Conservation (phyloP, 2,113 vertebrate species). For the Cromileptes altivelis region DNA sequence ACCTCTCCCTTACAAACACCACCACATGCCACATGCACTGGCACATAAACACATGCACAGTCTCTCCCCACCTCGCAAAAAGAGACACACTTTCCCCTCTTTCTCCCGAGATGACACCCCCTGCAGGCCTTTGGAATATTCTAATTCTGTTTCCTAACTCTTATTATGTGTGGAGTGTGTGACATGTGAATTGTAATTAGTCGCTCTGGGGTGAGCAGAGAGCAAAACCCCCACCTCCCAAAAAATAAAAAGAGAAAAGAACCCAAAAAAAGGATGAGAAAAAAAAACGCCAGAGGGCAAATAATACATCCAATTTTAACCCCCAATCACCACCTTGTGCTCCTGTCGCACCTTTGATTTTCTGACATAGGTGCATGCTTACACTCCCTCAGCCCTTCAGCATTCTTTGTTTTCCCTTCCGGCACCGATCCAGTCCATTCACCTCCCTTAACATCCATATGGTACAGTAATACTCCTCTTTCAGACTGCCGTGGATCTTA, state of each 20-base stretch:
- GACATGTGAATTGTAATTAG: conserved; percentile 87
- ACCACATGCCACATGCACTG: conserved; percentile 58
- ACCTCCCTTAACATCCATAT: conserved; percentile 3
- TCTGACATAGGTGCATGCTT: conserved; percentile 40
- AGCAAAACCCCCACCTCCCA: conserved; percentile 55
- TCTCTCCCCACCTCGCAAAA: neutral
- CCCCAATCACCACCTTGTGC: conserved; percentile 58
- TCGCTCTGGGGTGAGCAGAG: conserved; percentile 81
- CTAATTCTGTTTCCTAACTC: conserved; percentile 81
- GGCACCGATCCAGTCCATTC: conserved; percentile 37
- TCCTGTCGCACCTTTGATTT: conserved; percentile 53
- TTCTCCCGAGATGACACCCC: conserved; percentile 80
- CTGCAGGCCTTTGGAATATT: conserved; percentile 83
- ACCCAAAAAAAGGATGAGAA: neutral
- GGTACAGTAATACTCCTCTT: conserved; percentile 22
- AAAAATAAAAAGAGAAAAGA: conserved; percentile 13
- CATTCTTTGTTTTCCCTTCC: conserved; percentile 56
- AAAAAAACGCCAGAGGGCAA: conserved; percentile 67
- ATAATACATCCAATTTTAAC: conserved; percentile 67
- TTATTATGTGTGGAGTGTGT: conserved; percentile 81
- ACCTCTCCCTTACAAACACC: conserved; percentile 54
- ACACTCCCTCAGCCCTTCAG: conserved; percentile 35
- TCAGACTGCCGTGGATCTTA: conserved; percentile 51
- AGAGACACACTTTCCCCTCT: conserved; percentile 74
- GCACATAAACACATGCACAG: conserved; percentile 60